Evolutionary conservation across 1,140 invertebrate genomes (phyloP), one percentile per base, ranked within the genome.

Genomic region (Pogonognathellus flavescens): DNA sequence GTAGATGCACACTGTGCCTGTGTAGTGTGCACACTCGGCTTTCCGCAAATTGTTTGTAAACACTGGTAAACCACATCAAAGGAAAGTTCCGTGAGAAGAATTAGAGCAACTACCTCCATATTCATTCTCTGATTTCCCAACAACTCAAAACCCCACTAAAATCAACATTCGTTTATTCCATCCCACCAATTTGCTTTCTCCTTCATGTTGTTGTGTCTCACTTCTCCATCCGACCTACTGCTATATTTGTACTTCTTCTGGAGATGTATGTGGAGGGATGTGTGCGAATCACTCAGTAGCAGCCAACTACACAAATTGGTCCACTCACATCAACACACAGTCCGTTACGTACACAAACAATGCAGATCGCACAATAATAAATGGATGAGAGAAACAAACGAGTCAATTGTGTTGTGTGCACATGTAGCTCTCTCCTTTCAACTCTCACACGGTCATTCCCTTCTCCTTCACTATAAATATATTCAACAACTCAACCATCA

Each of bases 1-100:
- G n/a, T 6, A 41, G 6, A 41, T 41, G 6, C 31, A 41, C 31
- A 57, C n/a, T 57, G 11, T 13, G n/a, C 10, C 1, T 57, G 11
- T 13, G n/a, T 2, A 57, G 53, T 57, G 14, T 76, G 10, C 31
- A 16, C 70, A 82, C 50, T 82, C 81, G 53, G 81, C 57, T 60
- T 41, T 57, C 49, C 20, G 18, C 22, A 84, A 84, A 84, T 84
- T 84, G 83, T 84, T 84, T 84, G 83, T 84, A 84, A 84, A 84
- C 83, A 84, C 83, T 53, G 55, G 52, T 25, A 76, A 84, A 84
- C 83, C 83, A 84, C 83, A 84, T 84, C 66, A 84, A 84, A 76
- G 70, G 31, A 82, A 76, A 76, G 70, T 76, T 76, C 70, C 31
- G 41, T 55, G 80, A 81, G 80, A 81, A 53, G 80, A 81, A 81